These are phyloP conservation scores for Euthynnus affinis DNA, from an alignment of 2,797 vertebrate species.

Conservation along the genomic window DNA sequence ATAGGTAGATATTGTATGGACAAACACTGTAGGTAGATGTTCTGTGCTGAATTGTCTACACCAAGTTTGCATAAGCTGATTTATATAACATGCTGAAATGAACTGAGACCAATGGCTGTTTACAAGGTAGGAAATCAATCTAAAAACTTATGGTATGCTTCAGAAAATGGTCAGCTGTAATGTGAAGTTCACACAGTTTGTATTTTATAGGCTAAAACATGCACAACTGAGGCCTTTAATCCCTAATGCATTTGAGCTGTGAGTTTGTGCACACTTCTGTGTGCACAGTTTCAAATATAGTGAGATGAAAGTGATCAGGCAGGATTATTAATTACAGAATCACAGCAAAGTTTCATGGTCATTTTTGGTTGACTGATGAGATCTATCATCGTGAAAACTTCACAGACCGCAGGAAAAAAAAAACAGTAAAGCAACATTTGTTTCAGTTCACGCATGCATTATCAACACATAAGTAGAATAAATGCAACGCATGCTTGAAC, in stretches of 20 bases:
- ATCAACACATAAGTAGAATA: slow-evolving; percentile 48
- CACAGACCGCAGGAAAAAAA: slow-evolving; percentile 15
- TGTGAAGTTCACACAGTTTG: slow-evolving; percentile 6
- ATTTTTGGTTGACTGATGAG: slow-evolving; percentile 3
- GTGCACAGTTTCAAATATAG: background rate
- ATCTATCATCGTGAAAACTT: slow-evolving; percentile 36
- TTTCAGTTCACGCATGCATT: slow-evolving; percentile 55
- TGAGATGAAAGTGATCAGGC: slow-evolving; percentile 29
- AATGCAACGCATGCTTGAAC: slow-evolving; percentile 51
- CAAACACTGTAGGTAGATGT: background rate
- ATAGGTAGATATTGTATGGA: background rate
- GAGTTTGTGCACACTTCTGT: slow-evolving; percentile 8
- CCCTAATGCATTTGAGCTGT: slow-evolving; percentile 11
- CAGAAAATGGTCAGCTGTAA: slow-evolving; percentile 9
- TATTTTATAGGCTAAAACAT: slow-evolving; percentile 18
- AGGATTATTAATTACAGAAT: slow-evolving; percentile 21
- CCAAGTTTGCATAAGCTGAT: slow-evolving; percentile 10
- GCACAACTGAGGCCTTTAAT: slow-evolving; percentile 30
- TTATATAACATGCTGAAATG: slow-evolving; percentile 20
- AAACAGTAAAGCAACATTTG: slow-evolving; percentile 33
- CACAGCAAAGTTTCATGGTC: slow-evolving; percentile 6
- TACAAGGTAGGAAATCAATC: slow-evolving; percentile 28
- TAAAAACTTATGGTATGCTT: background rate
- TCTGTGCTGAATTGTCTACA: slow-evolving; percentile 18
- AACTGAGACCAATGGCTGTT: slow-evolving; percentile 21